A percentile compares a stretch with the other conserved stretches of the same genome.
phyloP scores from a whole-genome alignment of 2,888 invertebrate genomes.

The Drosophila sordidula region DNA sequence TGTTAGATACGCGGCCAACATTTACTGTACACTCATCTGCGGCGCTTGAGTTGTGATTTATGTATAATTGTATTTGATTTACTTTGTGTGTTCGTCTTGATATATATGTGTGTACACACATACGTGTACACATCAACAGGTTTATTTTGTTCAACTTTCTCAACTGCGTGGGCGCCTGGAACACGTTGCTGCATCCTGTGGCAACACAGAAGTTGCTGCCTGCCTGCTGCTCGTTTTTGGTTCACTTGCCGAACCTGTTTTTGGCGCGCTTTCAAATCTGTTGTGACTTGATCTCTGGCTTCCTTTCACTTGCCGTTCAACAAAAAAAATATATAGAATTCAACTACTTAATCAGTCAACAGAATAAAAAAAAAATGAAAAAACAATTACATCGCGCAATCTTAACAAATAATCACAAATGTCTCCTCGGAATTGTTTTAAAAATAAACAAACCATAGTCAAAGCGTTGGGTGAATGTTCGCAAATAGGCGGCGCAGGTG shows the following conservation, averaged over 20 bases:
- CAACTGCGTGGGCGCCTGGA: constrained; percentile 65
- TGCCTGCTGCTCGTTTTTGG: constrained; percentile 25
- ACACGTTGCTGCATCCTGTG: constrained; percentile 70
- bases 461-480: constrained; percentile 14
- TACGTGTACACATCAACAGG: constrained; percentile 52
- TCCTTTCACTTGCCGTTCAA: constrained; percentile 54
- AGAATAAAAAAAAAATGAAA: not conserved
- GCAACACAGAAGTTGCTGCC: constrained; percentile 29
- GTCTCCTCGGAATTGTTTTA: constrained; percentile 55
- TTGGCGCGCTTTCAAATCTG: constrained; percentile 66
- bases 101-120: not conserved
- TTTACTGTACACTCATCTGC: constrained; percentile 60
- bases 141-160: constrained; percentile 56
- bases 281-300: constrained; percentile 35
- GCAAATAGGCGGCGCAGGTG: not conserved
- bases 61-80: constrained; percentile 29
- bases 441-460: constrained; percentile 58
- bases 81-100: constrained; percentile 11
- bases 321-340: constrained; percentile 10
- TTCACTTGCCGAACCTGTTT: constrained; percentile 64
- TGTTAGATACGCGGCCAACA: constrained; percentile 64
- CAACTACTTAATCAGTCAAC: constrained; percentile 20
- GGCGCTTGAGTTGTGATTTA: constrained; percentile 66
- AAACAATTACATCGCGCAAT: constrained; percentile 5
- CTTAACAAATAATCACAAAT: constrained; percentile 34